Conservation (phyloP, 2,113 vertebrate genomes). For the Rana temporaria region DNA sequence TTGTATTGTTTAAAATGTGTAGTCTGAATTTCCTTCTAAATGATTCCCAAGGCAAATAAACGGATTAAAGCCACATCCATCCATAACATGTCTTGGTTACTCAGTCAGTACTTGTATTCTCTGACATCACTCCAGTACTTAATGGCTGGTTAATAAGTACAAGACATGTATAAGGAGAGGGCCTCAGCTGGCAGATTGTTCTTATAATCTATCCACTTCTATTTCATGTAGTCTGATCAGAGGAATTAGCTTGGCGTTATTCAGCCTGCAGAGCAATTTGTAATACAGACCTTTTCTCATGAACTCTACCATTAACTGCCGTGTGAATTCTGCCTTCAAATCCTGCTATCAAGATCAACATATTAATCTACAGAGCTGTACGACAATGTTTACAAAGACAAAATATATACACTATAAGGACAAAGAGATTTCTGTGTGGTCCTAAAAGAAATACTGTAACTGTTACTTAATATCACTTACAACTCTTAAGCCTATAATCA, state of each 20-base stretch:
- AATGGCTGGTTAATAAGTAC: conserved; percentile 37
- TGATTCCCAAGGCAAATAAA: not conserved
- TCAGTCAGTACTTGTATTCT: not conserved
- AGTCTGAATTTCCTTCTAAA: no score
- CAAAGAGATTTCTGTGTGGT: no score
- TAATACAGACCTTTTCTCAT: conserved; percentile 32
- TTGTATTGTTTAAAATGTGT: no score
- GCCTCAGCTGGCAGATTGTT: conserved; percentile 7
- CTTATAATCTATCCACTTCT: conserved; percentile 20
- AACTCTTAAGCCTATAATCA: no score
- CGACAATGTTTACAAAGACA: no score
- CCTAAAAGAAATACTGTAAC: no score
- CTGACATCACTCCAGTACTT: not conserved
- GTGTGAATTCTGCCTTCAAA: not conserved
- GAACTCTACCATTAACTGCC: not conserved
- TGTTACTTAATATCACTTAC: no score
- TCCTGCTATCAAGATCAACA: not conserved
- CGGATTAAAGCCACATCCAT: not conserved
- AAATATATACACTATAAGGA: no score
- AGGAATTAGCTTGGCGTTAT: conserved; percentile 26
- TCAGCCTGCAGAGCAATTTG: conserved; percentile 16
- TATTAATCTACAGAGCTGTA: no score
- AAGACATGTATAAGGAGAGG: not conserved
- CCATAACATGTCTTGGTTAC: conserved; percentile 5
- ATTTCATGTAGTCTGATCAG: conserved; percentile 44